These are phyloP conservation scores for Spodoptera frugiperda DNA, from an alignment of 1,140 invertebrate genomes.

Conservation along the genomic window DNA sequence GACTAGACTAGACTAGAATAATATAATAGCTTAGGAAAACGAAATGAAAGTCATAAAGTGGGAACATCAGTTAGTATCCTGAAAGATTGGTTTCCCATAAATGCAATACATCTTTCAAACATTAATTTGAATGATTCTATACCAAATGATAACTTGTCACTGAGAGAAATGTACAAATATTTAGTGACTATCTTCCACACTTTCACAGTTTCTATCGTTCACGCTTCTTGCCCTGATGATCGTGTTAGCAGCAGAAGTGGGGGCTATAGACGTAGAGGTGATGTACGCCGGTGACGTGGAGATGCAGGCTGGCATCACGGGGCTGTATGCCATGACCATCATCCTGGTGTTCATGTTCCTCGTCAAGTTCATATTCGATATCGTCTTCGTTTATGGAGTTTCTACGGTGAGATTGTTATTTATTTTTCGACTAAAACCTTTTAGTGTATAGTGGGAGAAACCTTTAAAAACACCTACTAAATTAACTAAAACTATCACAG, in stretches of 20 bases:
- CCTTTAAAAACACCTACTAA: too few relatives aligned
- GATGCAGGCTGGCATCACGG: constrained; percentile 62
- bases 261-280: not conserved
- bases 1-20: too few relatives aligned
- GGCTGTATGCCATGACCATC: constrained; percentile 72
- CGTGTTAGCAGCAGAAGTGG: constrained; percentile 62
- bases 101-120: too few relatives aligned
- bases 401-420: constrained; percentile 56
- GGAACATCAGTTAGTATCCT: too few relatives aligned
- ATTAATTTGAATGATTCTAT: too few relatives aligned
- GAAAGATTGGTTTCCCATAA: too few relatives aligned
- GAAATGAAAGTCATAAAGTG: too few relatives aligned
- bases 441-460: not conserved
- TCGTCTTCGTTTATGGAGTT: constrained; percentile 70
- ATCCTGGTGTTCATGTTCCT: constrained; percentile 73
- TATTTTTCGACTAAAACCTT: not conserved
- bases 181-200: too few relatives aligned
- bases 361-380: constrained; percentile 67
- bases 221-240: constrained; percentile 67
- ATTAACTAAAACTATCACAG: too few relatives aligned
- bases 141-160: too few relatives aligned
- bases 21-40: too few relatives aligned
- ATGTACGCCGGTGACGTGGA: constrained; percentile 50
- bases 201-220: constrained; percentile 66
- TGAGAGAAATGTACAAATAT: too few relatives aligned